Base-by-base conservation (phyloP, 2,888 invertebrate species). In the Galeopsomyia nigrocyanea region DNA sequence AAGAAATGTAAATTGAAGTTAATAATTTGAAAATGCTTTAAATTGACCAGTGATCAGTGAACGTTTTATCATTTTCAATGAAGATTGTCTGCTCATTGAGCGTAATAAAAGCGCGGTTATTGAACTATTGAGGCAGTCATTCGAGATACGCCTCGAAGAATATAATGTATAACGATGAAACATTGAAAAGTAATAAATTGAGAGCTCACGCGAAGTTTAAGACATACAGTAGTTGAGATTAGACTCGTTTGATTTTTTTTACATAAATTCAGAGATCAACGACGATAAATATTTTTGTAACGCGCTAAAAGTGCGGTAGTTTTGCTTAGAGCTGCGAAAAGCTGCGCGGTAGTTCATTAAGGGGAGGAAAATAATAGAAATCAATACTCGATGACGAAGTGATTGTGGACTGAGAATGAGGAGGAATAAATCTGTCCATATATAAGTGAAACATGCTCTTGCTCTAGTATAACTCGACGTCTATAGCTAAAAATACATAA, bases 261-360 rank as follows among this genome's bases (percentile, higher is more conserved):
- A 65, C 39, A 26, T 68, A 51, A n/a, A 19, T 69, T 65, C 47
- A 63, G 26, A 69, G 62, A 51, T 17, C 49, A 53, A 60, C 57
- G 57, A 60, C 57, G 56, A 75, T 39, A 39, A 3, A 39, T 75
- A 75, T 75, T 75, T 75, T 75, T 75, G 53, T 75, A 75, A 75
- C 14, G 14, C 31, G 61, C 56, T 39, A 51, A 56, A 62, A 46
- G 9, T 51, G 57, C 22, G 57, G 60, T 64, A 63, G 66, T 71
- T 57, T 67, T 71, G 63, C 57, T 75, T 73, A 39, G 57, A 60
- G 21, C 57, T 51, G 61, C 26, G 53, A 51, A 61, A 50, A 26
- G 62, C 63, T 66, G 19, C 31, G 39, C 5, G 39, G 53, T 56
- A 51, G 60, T n/a, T 2, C 19, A 66, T 39, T 51, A 16, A 3